Evolutionary conservation across 2,113 vertebrate species (phyloP).

Genomic region (Scopus umbretta): DNA sequence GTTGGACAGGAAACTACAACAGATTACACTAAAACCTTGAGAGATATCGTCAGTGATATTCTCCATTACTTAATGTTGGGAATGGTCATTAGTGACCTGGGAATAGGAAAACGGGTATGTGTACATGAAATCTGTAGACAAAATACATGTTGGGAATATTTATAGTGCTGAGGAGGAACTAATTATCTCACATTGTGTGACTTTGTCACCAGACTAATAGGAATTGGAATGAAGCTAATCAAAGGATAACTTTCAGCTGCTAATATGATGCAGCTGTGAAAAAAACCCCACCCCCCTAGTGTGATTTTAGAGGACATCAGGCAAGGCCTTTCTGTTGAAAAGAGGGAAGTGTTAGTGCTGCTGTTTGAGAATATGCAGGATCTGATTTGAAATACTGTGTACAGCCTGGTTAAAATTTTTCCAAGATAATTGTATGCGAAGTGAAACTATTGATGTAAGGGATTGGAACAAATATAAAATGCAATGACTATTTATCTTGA

Average conservation of each 20-base stretch:
- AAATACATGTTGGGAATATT: neutral
- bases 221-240: neutral
- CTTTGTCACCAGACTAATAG: neutral
- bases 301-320: neutral
- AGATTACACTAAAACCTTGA: neutral
- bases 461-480: neutral
- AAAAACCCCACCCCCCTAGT: neutral
- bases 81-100: neutral
- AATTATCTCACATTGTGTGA: neutral
- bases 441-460: neutral
- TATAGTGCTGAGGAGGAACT: neutral
- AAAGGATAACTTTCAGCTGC: neutral
- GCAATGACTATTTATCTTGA: neutral
- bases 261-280: neutral
- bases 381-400: neutral
- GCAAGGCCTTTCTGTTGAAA: neutral
- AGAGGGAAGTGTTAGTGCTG: neutral
- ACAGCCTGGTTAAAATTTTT: neutral
- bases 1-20: neutral
- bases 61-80: neutral
- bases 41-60: neutral
- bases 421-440: neutral
- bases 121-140: neutral
- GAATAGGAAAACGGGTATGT: neutral
- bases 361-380: neutral